Evolutionary conservation across 2,888 invertebrate species (phyloP), one percentile per base, ranked within the genome.

Genomic region (Steinernema hermaphroditum): DNA sequence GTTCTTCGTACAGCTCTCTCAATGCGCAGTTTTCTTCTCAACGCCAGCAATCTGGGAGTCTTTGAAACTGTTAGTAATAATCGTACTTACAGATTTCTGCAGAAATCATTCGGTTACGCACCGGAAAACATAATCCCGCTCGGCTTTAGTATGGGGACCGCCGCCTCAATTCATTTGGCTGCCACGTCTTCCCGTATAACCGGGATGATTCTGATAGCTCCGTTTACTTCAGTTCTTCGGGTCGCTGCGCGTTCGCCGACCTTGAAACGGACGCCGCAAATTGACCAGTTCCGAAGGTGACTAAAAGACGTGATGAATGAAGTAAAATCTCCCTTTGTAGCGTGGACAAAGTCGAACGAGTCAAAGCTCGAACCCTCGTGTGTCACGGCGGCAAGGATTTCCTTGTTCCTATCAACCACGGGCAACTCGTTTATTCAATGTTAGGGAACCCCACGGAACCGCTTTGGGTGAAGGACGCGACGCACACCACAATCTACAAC

Each of bases 151-250:
- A 62, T 62, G 62, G 62, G 62, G 2, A 62, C 62, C 1, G 62
- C 62, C 4, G 8, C 62, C 1, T 29, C 62, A 2, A 62, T 62
- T 14, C 62, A 62, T 32, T 16, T 62, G 6, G 62, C 62, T 2
- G 22, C 62, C 74, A 1, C 74, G 71, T 29, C 8, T 27, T 37
- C 73, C n/a, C 49, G 76, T 69, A 72, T 78, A 0, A 76, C 76
- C 27, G 79, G 78, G 0, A 71, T 80, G 24, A 72, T 80, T 1
- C 78, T 80, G n/a, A 76, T 80, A 32, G 80, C 80, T 16, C 80
- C 80, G 22, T 80, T 80, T 70, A 78, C 80, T 19, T 80, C 80
- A 12, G 75, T 79, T 62, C 71, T 71, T 44, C 77, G 79, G 2
- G 78, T 80, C 46, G 22, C 71, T 19, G 50, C 46, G n/a, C 49